Conservation (phyloP, 2,113 vertebrate genomes). For the Brienomyrus longianalis region DNA sequence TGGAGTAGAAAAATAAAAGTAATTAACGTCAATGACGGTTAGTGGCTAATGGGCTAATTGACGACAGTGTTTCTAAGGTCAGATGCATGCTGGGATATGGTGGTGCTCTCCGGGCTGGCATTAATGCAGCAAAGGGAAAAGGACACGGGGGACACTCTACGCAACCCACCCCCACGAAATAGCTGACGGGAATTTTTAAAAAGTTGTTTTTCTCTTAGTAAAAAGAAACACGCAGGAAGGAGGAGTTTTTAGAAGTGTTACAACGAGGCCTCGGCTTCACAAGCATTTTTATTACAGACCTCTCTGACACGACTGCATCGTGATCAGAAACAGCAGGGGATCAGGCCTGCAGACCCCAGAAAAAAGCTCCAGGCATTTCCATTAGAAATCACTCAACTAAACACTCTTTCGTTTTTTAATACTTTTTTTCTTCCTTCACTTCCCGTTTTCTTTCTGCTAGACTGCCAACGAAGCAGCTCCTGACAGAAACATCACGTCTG, state of each 20-base stretch:
- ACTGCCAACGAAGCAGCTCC: conserved; percentile 29
- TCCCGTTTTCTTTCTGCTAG: conserved; percentile 25
- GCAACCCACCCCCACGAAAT: neutral
- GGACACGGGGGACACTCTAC: neutral
- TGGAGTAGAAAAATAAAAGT: neutral
- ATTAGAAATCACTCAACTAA: conserved; percentile 50
- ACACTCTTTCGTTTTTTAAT: conserved; percentile 28
- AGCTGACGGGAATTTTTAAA: neutral
- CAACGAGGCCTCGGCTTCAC: conserved; percentile 36
- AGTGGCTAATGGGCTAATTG: neutral
- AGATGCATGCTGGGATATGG: neutral
- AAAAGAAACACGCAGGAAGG: conserved; percentile 41
- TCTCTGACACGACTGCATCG: conserved; percentile 49
- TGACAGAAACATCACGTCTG: conserved; percentile 34
- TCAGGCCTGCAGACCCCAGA: conserved; percentile 48
- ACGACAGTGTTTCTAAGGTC: neutral
- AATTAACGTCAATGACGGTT: neutral
- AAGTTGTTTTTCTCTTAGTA: conserved; percentile 24
- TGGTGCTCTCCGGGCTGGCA: neutral
- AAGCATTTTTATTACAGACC: conserved; percentile 43
- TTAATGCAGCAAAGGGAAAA: neutral
- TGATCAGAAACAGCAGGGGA: conserved; percentile 30
- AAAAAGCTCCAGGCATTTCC: conserved; percentile 51
- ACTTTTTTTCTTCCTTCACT: conserved; percentile 12
- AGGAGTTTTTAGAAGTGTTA: conserved; percentile 47